Evolutionary conservation across 2,888 invertebrate species (phyloP).

Genomic region (Apamea sordens): DNA sequence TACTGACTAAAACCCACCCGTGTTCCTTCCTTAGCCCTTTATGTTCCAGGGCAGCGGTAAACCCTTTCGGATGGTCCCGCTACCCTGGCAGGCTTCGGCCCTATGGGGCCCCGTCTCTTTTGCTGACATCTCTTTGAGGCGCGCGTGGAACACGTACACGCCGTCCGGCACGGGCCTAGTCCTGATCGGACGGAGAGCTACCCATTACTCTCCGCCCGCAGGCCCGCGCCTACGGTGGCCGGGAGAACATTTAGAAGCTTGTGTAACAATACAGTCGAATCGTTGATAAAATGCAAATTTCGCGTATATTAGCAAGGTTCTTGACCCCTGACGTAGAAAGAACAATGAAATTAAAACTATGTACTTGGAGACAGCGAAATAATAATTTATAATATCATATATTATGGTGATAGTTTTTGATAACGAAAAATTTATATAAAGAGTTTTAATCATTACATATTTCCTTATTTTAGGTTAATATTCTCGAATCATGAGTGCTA

Average conservation of each 20-base stretch:
- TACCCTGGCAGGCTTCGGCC: no score
- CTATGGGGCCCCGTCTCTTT: no score
- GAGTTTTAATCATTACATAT: background rate
- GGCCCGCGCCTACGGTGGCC: no score
- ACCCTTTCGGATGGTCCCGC: no score
- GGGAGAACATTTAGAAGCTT: constrained; percentile 40
- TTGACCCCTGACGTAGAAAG: constrained; percentile 57
- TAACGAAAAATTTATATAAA: background rate
- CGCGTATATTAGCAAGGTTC: constrained; percentile 59
- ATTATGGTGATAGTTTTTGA: constrained; percentile 23
- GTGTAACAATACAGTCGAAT: constrained; percentile 56
- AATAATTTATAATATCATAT: constrained; percentile 35
- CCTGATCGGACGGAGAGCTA: no score
- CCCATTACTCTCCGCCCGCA: no score
- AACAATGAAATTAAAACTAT: constrained; percentile 63
- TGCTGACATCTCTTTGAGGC: no score
- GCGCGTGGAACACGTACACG: no score
- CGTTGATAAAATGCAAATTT: constrained; percentile 69
- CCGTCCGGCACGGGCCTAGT: no score
- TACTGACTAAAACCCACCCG: no score
- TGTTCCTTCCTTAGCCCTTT: no score
- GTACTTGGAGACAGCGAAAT: constrained; percentile 50
- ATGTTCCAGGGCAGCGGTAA: no score
- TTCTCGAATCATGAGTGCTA: background rate
- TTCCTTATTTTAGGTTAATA: background rate